These are phyloP conservation scores for Maniola jurtina DNA, from an alignment of 1,140 invertebrate species.

Conservation along the genomic window DNA sequence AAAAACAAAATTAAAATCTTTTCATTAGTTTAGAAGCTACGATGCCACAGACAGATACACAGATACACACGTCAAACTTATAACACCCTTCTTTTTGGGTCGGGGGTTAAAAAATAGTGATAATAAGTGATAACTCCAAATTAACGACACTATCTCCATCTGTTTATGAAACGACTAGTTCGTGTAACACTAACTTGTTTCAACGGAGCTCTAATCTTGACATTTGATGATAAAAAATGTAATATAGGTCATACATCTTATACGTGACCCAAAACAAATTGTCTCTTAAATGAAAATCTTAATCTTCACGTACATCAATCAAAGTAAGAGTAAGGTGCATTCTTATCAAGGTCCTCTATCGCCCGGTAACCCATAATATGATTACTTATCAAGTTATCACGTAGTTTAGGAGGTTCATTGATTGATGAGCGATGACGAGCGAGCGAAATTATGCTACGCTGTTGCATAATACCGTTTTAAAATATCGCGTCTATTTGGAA, in stretches of 20 bases:
- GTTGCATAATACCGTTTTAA: constrained; percentile 23
- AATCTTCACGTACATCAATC: constrained; percentile 15
- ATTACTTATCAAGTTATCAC: constrained; percentile 44
- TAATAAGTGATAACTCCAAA: too few species aligned
- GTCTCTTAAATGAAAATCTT: not conserved
- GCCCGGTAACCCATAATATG: constrained; percentile 58
- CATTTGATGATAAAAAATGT: not conserved
- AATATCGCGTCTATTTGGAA: not conserved
- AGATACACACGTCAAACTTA: too few species aligned
- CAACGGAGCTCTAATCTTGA: not conserved
- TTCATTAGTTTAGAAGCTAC: too few species aligned
- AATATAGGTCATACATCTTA: constrained; percentile 6
- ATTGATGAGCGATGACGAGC: constrained; percentile 44
- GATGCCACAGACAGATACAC: too few species aligned
- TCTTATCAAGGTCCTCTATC: constrained; percentile 36
- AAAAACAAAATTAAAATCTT: too few species aligned
- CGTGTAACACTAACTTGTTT: not conserved
- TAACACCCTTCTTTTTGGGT: too few species aligned
- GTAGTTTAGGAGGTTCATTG: constrained; percentile 39
- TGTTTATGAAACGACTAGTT: not conserved
- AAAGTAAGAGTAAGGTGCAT: not conserved
- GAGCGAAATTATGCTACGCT: constrained; percentile 21
- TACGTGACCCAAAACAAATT: constrained; percentile 5
- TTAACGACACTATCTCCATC: not conserved
- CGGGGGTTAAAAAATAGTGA: too few species aligned